Conservation (phyloP, 2,797 vertebrate genomes). For the Dromococcyx pavoninus region DNA sequence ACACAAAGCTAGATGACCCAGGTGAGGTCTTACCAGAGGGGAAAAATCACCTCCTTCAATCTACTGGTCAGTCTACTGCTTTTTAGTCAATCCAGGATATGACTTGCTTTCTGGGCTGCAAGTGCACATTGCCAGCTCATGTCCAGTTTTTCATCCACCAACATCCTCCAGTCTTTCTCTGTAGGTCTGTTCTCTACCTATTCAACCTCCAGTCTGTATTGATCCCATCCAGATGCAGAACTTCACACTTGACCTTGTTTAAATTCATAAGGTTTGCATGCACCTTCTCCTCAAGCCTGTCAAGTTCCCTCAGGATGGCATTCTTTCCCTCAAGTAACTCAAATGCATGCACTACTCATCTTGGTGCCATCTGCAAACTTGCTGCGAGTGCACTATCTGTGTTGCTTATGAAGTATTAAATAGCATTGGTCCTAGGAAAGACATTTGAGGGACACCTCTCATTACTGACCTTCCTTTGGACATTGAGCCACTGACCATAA, state of each 20-base stretch:
- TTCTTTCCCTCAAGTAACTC: neutral
- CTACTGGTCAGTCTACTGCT: rapidly evolving
- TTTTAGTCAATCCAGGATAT: neutral
- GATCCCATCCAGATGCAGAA: neutral
- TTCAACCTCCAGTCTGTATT: neutral
- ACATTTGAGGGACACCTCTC: neutral
- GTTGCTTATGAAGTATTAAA: neutral
- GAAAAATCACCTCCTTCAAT: neutral
- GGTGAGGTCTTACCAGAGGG: too few species aligned
- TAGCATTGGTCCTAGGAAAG: neutral
- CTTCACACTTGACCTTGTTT: neutral
- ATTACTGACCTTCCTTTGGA: neutral
- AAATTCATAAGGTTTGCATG: neutral
- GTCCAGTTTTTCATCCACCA: neutral
- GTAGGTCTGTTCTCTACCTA: neutral
- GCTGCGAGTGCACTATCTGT: neutral
- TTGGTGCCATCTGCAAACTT: neutral
- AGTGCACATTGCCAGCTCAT: neutral
- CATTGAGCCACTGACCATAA: neutral
- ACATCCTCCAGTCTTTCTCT: too few species aligned
- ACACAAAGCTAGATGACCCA: too few species aligned
- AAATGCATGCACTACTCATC: neutral
- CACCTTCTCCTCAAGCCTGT: neutral
- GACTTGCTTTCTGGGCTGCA: neutral
- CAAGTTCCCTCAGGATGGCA: neutral